These are phyloP conservation scores for Darevskia mixta DNA, from an alignment of 2,797 vertebrate genomes.

Conservation along the genomic window DNA sequence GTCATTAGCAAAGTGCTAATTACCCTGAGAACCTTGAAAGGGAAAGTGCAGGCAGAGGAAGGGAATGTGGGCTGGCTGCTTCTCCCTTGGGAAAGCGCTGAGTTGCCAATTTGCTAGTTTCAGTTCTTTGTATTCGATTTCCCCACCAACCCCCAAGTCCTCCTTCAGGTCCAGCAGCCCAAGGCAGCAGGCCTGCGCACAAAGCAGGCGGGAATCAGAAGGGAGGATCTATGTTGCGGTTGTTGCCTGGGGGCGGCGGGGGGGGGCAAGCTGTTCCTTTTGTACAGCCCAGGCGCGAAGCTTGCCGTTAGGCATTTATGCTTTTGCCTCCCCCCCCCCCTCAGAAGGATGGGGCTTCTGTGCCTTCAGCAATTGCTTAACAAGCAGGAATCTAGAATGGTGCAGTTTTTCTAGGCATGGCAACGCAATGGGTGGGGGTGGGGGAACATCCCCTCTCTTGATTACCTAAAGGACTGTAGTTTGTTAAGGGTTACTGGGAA, in stretches of 20 bases:
- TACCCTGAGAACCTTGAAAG: constrained; percentile 33
- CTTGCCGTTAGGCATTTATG: no score
- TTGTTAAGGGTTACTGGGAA: no score
- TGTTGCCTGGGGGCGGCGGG: no score
- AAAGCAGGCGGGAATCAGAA: neutral
- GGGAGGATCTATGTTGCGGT: neutral
- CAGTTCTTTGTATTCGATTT: neutral
- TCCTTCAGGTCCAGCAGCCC: neutral
- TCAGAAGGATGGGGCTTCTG: no score
- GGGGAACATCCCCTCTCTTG: neutral
- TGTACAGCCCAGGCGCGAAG: neutral
- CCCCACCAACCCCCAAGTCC: neutral
- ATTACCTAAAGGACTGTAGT: no score
- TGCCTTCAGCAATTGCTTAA: neutral
- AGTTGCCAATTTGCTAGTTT: constrained; percentile 18
- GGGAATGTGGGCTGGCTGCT: constrained; percentile 35
- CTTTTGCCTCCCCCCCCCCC: neutral
- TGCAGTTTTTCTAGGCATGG: no score
- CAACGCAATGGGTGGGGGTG: neutral
- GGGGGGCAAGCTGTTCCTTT: neutral
- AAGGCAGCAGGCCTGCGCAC: neutral
- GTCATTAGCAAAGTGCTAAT: constrained; percentile 28
- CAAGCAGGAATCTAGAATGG: no score
- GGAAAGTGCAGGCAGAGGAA: constrained; percentile 35
- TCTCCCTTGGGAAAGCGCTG: constrained; percentile 22